Evolutionary conservation across 2,888 invertebrate genomes (phyloP).

Genomic region (Tinea trinotella): DNA sequence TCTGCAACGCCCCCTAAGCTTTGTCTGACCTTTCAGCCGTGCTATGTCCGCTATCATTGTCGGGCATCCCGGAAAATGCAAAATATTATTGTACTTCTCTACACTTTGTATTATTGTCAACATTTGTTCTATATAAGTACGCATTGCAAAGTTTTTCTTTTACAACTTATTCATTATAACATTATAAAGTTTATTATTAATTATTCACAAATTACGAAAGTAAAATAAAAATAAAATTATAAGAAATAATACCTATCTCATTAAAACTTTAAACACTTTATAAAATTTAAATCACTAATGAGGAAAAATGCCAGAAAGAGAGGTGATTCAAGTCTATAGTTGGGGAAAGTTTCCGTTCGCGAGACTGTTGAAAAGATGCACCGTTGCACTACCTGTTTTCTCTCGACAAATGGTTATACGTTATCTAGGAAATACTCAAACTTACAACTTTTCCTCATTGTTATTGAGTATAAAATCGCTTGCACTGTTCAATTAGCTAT

Average conservation of each 20-base stretch:
- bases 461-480: constrained; percentile 10
- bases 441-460: constrained; percentile 9
- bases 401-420: constrained; percentile 1
- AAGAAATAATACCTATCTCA: constrained; percentile 4
- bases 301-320: constrained; percentile 32
- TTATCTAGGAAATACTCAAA: constrained; percentile 18
- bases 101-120: neutral
- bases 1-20: constrained; percentile 39
- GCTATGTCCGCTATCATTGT: neutral
- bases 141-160: neutral
- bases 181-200: neutral
- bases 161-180: neutral
- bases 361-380: constrained; percentile 42
- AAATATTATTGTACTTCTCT: neutral
- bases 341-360: constrained; percentile 38
- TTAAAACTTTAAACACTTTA: constrained; percentile 23
- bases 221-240: neutral
- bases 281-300: constrained; percentile 40
- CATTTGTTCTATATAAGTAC: neutral
- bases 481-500: neutral
- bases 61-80: neutral
- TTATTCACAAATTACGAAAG: neutral
- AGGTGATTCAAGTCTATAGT: constrained; percentile 29
- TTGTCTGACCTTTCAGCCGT: constrained; percentile 25
- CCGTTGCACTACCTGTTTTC: constrained; percentile 28